Evolutionary conservation across 2,888 invertebrate species (phyloP), one percentile per base, ranked within the genome.

Genomic region (Axea sp.): DNA sequence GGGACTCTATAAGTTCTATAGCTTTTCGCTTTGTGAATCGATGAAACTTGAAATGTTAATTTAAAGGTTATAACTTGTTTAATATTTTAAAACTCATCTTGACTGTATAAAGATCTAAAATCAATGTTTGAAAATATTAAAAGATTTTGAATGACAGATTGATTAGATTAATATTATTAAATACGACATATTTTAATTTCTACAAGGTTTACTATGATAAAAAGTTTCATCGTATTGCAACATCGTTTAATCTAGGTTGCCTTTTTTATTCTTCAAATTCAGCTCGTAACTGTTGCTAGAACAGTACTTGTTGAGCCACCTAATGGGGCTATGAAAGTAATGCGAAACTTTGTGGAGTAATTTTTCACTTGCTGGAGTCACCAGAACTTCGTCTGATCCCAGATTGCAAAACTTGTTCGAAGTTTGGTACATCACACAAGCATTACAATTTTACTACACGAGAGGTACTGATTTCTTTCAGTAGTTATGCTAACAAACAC

Each of bases 221-320:
- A 51, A 68, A 68, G 59, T 59, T 57, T 41, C 43, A n/a, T 47
- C 59, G 49, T 68, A 59, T 49, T 68, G 26, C 59, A 59, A 41
- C 39, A 30, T 43, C 59, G 67, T 59, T 68, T 59, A 68, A 68
- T 68, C 59, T 68, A 49, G 15, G 41, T 26, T 43, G 55, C 12
- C 14, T 41, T 68, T 65, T 68, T 68, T 65, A 57, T 68, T 59
- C 59, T 43, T 59, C 55, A 60, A 69, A 69, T 60, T 60, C 53
- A 60, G 45, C 43, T 60, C 60, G 69, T 53, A 69, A 69, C 69
- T 60, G 60, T 69, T 69, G 41, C 69, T 69, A 69, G 69, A 60
- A 69, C 60, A 60, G 69, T 69, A 69, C 69, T 69, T 69, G 69
- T 69, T 69, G 69, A 69, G 69, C 60, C 60, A 69, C 69, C 69